Percentiles rank a stretch among this genome's conserved stretches.
These are phyloP conservation scores for Trypoxylon attenuatum DNA, from an alignment of 2,888 invertebrate species.

Conservation along the genomic window DNA sequence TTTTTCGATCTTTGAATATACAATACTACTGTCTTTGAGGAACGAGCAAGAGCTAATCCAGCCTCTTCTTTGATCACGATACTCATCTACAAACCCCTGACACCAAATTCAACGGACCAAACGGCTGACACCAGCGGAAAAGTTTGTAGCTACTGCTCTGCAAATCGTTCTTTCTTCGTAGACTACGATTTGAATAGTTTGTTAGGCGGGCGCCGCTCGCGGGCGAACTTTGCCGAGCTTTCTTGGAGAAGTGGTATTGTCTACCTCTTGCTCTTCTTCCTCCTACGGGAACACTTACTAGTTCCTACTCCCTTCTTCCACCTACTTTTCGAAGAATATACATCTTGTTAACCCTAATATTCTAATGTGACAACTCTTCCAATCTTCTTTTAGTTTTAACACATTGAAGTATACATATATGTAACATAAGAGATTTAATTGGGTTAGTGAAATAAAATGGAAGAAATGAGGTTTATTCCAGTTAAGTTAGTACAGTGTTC, in stretches of 20 bases:
- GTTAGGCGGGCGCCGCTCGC: slow-evolving; percentile 40
- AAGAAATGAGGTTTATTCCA: too few species aligned
- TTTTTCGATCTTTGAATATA: neutral
- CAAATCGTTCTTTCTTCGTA: slow-evolving; percentile 8
- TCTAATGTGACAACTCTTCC: too few species aligned
- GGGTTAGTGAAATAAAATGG: too few species aligned
- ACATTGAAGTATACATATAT: too few species aligned
- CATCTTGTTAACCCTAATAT: too few species aligned
- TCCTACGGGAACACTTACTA: too few species aligned
- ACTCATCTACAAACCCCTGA: too few species aligned
- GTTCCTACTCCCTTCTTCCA: neutral
- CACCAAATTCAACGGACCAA: neutral
- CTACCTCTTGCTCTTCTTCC: too few species aligned
- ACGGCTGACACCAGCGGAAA: neutral
- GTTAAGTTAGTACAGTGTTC: too few species aligned
- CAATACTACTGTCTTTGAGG: neutral
- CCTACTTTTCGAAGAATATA: too few species aligned
- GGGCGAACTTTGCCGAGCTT: slow-evolving; percentile 16
- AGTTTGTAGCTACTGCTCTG: neutral
- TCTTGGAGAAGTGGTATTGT: slow-evolving; percentile 20
- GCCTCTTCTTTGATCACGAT: neutral
- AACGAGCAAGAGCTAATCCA: neutral
- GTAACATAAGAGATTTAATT: too few species aligned
- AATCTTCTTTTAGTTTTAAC: too few species aligned
- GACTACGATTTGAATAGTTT: slow-evolving; percentile 50